Evolutionary conservation across 2,797 vertebrate species (phyloP).

Genomic region (Mionectes olivaceus): DNA sequence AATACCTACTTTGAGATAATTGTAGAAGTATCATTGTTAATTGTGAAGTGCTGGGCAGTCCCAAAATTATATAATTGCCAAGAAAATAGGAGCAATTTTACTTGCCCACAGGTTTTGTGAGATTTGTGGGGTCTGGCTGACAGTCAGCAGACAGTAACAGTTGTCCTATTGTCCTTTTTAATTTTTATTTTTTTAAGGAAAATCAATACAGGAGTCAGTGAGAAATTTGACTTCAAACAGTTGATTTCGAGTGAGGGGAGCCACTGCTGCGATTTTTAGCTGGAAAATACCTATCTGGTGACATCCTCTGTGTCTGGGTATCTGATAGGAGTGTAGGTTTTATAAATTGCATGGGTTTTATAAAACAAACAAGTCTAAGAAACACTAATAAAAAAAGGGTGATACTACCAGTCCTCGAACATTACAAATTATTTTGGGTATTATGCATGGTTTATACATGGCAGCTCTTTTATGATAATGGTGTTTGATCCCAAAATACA

Average conservation of each 20-base stretch:
- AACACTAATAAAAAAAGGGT: background rate
- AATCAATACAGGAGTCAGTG: background rate
- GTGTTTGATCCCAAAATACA: background rate
- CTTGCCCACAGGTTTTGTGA: fast-evolving
- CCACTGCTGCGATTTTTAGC: background rate
- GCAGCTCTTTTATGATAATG: background rate
- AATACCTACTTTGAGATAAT: no score
- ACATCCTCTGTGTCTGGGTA: background rate
- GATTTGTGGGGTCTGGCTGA: background rate
- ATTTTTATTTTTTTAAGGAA: background rate
- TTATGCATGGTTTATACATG: background rate
- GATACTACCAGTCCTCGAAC: background rate
- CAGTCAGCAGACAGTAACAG: background rate
- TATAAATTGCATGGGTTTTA: background rate
- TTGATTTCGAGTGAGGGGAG: background rate
- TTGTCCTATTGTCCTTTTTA: background rate
- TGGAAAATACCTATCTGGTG: background rate
- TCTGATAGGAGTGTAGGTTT: background rate
- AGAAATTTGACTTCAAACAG: background rate
- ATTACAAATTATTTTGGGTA: background rate
- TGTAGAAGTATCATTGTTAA: no score
- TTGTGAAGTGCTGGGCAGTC: background rate
- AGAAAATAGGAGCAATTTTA: background rate
- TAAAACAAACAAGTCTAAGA: background rate
- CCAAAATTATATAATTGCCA: background rate